phyloP scores from a whole-genome alignment of 53 echinoderm and acorn worm genomes.

The Holothuria scabra region DNA sequence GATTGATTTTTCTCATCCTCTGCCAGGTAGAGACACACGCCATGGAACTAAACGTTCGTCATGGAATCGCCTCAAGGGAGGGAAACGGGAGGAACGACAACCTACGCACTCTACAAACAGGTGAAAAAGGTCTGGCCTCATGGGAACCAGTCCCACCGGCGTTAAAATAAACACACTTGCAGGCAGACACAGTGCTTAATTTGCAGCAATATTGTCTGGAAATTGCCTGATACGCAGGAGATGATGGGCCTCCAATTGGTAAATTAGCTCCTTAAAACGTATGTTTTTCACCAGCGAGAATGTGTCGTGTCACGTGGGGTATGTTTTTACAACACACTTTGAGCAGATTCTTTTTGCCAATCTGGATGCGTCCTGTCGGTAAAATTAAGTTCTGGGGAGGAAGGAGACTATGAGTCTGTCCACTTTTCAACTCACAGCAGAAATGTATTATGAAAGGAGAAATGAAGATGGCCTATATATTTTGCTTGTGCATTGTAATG shows the following conservation, averaged over 20 bases:
- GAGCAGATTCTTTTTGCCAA: too few relatives aligned
- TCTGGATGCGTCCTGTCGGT: too few relatives aligned
- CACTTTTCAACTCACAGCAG: too few relatives aligned
- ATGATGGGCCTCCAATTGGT: conserved; percentile 26
- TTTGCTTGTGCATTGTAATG: too few relatives aligned
- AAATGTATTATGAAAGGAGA: too few relatives aligned
- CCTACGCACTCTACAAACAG: conserved; percentile 43
- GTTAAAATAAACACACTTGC: conserved; percentile 36
- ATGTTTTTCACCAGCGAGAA: conserved; percentile 16
- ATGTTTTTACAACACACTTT: too few relatives aligned
- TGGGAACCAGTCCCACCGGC: conserved; percentile 32
- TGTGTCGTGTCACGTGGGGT: conserved; percentile 4
- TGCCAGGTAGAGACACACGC: conserved; percentile 6
- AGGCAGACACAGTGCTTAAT: conserved; percentile 45
- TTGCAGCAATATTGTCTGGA: conserved; percentile 39
- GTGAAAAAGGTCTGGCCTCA: conserved; percentile 41
- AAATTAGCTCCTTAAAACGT: conserved; percentile 30
- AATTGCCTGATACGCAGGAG: conserved; percentile 18
- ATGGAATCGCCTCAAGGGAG: conserved; percentile 38
- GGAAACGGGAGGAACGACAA: conserved; percentile 16
- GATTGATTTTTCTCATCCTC: conserved; percentile 11
- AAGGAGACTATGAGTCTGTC: too few relatives aligned
- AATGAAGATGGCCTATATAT: too few relatives aligned
- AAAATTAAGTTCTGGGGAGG: too few relatives aligned
- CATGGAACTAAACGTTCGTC: conserved; percentile 35